These are phyloP conservation scores for Theristicus caerulescens DNA, from an alignment of 2,113 vertebrate species.

Conservation along the genomic window DNA sequence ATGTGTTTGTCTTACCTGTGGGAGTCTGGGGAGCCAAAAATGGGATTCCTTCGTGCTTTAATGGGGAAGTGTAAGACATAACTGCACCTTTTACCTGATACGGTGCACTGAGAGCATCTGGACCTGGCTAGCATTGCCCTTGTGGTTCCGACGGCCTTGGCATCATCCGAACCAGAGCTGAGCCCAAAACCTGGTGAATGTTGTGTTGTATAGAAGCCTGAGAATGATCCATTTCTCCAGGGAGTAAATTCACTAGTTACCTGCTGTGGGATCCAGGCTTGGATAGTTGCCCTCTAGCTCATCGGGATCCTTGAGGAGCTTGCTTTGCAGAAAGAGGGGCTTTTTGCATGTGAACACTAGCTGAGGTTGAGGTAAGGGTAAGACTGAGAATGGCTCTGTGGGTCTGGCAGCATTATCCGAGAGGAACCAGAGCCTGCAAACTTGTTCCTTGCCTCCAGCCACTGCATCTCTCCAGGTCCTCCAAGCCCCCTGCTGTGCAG, in stretches of 20 bases:
- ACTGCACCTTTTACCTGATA: neutral
- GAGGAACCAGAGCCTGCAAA: neutral
- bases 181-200: neutral
- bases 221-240: neutral
- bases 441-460: neutral
- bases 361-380: too few relatives aligned
- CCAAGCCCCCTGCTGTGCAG: neutral
- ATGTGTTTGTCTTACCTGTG: rapidly evolving
- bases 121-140: neutral
- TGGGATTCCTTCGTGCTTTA: neutral
- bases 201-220: rapidly evolving
- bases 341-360: neutral
- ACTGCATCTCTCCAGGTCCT: rapidly evolving
- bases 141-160: neutral
- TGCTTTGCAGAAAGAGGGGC: too few relatives aligned
- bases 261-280: neutral
- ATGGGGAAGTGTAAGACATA: neutral
- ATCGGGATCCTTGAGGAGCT: neutral
- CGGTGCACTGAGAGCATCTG: neutral
- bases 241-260: neutral
- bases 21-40: neutral
- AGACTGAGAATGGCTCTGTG: neutral
- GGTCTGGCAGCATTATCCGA: too few relatives aligned
- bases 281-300: neutral
- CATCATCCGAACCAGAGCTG: neutral